Evolutionary conservation across 2,888 invertebrate genomes (phyloP).

Genomic region (Altica lythri): DNA sequence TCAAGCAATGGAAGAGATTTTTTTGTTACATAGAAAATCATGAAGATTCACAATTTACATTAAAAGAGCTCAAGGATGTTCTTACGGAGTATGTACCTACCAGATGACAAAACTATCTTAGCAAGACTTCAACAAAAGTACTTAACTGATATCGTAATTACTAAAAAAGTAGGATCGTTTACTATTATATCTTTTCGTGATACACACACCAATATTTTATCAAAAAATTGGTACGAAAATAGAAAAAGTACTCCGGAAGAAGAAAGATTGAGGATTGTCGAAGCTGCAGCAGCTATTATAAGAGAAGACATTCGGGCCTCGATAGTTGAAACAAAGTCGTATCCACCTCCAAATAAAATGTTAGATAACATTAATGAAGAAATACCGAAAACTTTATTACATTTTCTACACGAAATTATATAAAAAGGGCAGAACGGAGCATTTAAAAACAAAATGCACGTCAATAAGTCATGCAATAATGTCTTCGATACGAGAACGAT

Average conservation of each 20-base stretch:
- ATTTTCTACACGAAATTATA: too few relatives aligned
- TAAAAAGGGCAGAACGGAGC: too few relatives aligned
- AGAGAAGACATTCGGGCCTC: slow-evolving; percentile 51
- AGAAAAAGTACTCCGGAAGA: slow-evolving; percentile 39
- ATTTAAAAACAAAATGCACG: too few relatives aligned
- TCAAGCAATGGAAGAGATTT: slow-evolving; percentile 40
- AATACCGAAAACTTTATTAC: too few relatives aligned
- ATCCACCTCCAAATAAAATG: too few relatives aligned
- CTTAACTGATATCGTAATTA: slow-evolving; percentile 4
- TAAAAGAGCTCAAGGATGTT: slow-evolving; percentile 48
- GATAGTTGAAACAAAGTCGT: slow-evolving; percentile 41
- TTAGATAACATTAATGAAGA: too few relatives aligned
- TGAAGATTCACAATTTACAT: slow-evolving; percentile 49
- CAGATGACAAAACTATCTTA: slow-evolving; percentile 46
- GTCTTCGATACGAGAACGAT: too few relatives aligned
- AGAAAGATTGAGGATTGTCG: slow-evolving; percentile 48
- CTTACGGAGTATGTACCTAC: slow-evolving; percentile 45
- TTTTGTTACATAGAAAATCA: slow-evolving; percentile 42
- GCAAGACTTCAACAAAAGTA: slow-evolving; percentile 46
- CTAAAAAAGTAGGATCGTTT: slow-evolving; percentile 40
- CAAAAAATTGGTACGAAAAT: slow-evolving; percentile 10
- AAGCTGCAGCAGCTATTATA: slow-evolving; percentile 52
- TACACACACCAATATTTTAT: slow-evolving; percentile 35
- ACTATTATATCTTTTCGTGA: slow-evolving; percentile 50
- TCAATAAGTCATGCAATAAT: too few relatives aligned